Conservation (phyloP, 1,140 invertebrate genomes). For the Planococcus citri region DNA sequence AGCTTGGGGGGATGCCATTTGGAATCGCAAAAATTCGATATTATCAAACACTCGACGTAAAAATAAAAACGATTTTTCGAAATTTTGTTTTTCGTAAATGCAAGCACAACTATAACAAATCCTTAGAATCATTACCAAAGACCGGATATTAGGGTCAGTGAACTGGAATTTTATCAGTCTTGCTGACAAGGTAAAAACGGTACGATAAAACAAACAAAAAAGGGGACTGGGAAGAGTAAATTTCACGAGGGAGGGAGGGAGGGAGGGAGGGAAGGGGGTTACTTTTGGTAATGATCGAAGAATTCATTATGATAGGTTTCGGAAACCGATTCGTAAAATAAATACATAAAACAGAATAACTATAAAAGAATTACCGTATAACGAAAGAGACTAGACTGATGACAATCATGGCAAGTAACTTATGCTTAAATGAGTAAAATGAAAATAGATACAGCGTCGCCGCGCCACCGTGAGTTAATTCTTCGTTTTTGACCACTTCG, state of each 20-base stretch:
- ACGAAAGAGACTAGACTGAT: constrained; percentile 17
- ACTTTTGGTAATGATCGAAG: neutral
- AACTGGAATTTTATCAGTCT: constrained; percentile 3
- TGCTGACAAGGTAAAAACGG: neutral
- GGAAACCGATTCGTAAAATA: neutral
- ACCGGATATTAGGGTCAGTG: neutral
- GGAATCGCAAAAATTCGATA: neutral
- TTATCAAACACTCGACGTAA: neutral
- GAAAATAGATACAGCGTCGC: neutral
- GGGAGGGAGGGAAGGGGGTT: neutral
- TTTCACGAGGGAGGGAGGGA: neutral
- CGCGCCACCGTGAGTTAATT: constrained; percentile 48
- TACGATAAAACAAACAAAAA: too few relatives aligned
- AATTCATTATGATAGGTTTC: neutral
- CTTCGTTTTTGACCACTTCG: constrained; percentile 84
- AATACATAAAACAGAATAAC: neutral
- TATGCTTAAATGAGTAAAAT: constrained; percentile 13
- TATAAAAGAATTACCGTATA: constrained; percentile 9
- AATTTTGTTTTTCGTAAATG: neutral
- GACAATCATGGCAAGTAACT: constrained; percentile 18
- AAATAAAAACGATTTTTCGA: neutral
- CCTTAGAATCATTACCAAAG: neutral
- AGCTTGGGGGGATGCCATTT: neutral
- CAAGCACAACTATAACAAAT: neutral
- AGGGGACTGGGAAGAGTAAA: neutral